These are phyloP conservation scores for Dolichomitus sp. DNA, from an alignment of 2,888 invertebrate genomes.

Conservation along the genomic window DNA sequence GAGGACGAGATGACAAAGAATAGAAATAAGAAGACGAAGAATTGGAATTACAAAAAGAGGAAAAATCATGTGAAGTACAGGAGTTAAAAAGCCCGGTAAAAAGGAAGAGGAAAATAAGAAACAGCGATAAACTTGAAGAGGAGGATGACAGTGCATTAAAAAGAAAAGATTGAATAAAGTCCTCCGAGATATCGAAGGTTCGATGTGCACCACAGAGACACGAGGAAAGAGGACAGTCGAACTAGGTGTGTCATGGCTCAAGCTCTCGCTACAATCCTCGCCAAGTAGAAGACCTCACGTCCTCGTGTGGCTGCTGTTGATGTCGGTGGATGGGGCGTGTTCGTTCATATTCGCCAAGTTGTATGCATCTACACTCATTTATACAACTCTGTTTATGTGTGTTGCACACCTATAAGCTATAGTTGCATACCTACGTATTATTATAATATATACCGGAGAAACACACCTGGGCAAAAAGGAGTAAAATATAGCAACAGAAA, in stretches of 20 bases:
- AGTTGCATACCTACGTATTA: constrained; percentile 53
- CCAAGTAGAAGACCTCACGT: constrained; percentile 31
- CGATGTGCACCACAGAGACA: constrained; percentile 1
- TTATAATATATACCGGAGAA: constrained; percentile 52
- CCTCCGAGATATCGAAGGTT: constrained; percentile 10
- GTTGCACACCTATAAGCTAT: constrained; percentile 37
- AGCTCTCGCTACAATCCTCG: constrained; percentile 26
- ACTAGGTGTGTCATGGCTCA: constrained; percentile 54
- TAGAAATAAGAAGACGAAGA: constrained; percentile 18
- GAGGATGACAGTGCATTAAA: constrained; percentile 1
- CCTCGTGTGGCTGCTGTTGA: constrained; percentile 27
- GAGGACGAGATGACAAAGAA: constrained; percentile 15
- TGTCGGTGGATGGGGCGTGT: constrained; percentile 28
- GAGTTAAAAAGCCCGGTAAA: background rate
- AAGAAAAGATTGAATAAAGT: constrained; percentile 20
- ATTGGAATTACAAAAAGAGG: constrained; percentile 39
- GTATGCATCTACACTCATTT: constrained; percentile 44
- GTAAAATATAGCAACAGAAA: constrained; percentile 33
- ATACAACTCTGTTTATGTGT: constrained; percentile 18
- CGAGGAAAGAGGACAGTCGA: constrained; percentile 30
- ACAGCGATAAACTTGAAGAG: background rate
- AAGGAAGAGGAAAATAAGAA: background rate
- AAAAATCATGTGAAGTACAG: background rate
- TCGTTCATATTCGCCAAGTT: constrained; percentile 38
- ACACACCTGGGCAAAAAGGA: constrained; percentile 60